Evolutionary conservation across 2,113 vertebrate genomes (phyloP).

Genomic region (Calidris pygmaea): DNA sequence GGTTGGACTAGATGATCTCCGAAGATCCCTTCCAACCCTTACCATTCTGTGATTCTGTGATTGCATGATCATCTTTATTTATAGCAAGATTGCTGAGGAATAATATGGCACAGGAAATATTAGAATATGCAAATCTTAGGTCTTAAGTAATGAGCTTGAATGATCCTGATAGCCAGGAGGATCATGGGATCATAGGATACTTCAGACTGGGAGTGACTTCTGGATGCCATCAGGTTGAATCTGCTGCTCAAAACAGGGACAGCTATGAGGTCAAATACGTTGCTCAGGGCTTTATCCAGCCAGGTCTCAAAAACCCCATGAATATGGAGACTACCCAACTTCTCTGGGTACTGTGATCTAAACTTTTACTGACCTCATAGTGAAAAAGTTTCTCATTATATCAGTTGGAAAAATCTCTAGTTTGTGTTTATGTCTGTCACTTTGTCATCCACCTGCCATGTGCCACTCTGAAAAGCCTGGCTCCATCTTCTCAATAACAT

Average conservation of each 20-base stretch:
- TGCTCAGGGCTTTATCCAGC: background rate
- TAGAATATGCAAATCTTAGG: background rate
- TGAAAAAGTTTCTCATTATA: background rate
- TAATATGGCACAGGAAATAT: background rate
- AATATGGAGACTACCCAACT: background rate
- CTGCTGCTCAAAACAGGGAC: background rate
- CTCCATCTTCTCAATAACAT: background rate
- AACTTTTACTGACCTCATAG: background rate
- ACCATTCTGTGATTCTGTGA: background rate
- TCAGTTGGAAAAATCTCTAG: background rate
- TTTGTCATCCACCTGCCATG: background rate
- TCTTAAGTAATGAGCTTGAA: background rate
- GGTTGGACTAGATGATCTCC: background rate
- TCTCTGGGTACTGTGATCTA: background rate
- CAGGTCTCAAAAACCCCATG: background rate
- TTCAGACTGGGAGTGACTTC: background rate
- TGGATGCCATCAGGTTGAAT: background rate
- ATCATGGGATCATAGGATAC: background rate
- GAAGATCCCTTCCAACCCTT: background rate
- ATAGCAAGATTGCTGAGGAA: background rate
- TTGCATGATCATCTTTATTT: background rate
- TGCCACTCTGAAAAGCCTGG: background rate
- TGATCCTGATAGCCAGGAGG: background rate
- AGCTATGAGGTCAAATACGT: background rate
- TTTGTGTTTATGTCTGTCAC: background rate